phyloP scores from a whole-genome alignment of 1,140 invertebrate genomes.

The Agrilus planipennis region DNA sequence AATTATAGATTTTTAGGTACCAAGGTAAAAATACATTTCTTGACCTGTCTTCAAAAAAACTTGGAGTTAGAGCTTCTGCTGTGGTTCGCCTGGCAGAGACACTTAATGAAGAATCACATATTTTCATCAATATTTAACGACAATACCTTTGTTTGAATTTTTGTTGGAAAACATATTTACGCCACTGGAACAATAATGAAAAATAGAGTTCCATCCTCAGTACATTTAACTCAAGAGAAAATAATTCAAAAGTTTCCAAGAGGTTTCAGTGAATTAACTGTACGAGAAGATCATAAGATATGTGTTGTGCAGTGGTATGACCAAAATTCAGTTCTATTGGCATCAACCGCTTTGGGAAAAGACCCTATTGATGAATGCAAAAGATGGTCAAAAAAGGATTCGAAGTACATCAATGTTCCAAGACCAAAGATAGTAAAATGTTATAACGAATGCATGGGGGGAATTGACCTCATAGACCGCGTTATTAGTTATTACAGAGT shows the following conservation, averaged over 20 bases:
- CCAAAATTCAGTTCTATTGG: constrained; percentile 10
- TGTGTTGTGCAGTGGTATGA: constrained; percentile 15
- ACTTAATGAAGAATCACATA: too few relatives aligned
- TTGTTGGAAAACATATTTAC: background rate
- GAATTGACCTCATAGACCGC: constrained; percentile 11
- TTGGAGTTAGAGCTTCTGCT: too few relatives aligned
- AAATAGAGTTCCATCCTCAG: background rate
- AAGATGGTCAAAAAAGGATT: constrained; percentile 25
- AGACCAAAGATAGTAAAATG: constrained; percentile 26
- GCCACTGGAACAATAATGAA: constrained; percentile 1
- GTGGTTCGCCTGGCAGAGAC: too few relatives aligned
- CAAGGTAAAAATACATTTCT: constrained; percentile 8
- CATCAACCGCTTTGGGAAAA: constrained; percentile 9
- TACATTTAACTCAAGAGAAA: background rate
- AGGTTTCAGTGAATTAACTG: constrained; percentile 9
- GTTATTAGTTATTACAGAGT: constrained; percentile 11
- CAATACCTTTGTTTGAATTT: too few relatives aligned
- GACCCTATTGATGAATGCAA: constrained; percentile 14
- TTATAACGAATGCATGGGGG: constrained; percentile 10
- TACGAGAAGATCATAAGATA: constrained; percentile 11
- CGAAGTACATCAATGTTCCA: constrained; percentile 24
- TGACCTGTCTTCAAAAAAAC: too few relatives aligned
- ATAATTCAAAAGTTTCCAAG: constrained; percentile 1
- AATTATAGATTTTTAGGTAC: constrained; percentile 24
- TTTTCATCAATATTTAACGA: too few relatives aligned